Base-by-base conservation (phyloP, 1,140 invertebrate species). In the Lutraria rhynchaena region DNA sequence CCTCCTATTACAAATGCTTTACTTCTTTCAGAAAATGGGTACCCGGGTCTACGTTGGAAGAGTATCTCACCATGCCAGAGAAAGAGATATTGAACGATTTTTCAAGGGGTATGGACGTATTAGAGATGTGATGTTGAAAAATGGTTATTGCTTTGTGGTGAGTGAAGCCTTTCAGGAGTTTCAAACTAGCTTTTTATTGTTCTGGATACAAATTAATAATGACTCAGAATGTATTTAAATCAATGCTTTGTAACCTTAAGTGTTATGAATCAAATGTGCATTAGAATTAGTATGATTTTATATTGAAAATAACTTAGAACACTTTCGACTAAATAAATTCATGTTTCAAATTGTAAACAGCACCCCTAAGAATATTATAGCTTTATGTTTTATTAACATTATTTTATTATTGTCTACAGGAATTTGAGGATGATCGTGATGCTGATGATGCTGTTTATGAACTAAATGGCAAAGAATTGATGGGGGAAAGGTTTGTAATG, bases 401-500 rank as follows among this genome's bases (percentile, higher is more conserved):
- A 41, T 41, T 41, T 15, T 63, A 1, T 69, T 51, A 11, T 35
- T 80, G 27, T 81, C 58, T 93, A 46, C 88, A 96, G 97, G 98
- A 99, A 94, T 99, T 99, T 93, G 98, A 99, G 92, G 97, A 99
- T 93, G 96, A 97, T 89, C 95, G 98, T 92, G 98, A 99, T 94
- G 98, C 98, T 44, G 98, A 99, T 92, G 98, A 99, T 94, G 98
- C 98, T 31, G 97, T 99, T 1, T 98, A 98, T 93, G 98, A 99
- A 92, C 92, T 99, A 82, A 99, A 99, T 94, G 98, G 98, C 44
- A 98, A 98, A 93, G 97, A 99, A 92, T 93, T 99, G 81, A 93
- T 97, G 70, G 98, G 98, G 58, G 98, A 99, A 94, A 95, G 97
- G 96, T 97, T 94, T 57, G 61, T 35, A 46, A 13, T 27, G n/a